phyloP scores from a whole-genome alignment of 2,888 invertebrate genomes.

The Cantharis nigra region DNA sequence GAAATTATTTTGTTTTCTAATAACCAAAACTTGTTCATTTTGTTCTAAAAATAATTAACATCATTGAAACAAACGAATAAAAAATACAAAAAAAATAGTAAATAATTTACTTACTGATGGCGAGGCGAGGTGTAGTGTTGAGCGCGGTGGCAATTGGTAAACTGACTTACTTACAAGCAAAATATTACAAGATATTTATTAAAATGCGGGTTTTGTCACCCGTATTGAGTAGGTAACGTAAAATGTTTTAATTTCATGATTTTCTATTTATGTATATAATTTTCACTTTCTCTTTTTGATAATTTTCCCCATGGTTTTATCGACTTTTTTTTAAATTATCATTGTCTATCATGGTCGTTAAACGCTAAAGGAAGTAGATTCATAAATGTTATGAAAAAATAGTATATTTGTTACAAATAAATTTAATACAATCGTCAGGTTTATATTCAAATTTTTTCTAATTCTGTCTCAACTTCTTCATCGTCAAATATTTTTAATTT shows the following conservation, averaged over 20 bases:
- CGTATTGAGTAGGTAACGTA: neutral
- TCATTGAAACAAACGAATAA: too few species aligned
- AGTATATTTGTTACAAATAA: neutral
- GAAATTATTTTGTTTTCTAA: neutral
- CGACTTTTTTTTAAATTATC: neutral
- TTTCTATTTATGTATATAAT: neutral
- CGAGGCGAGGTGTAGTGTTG: neutral
- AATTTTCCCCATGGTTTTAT: neutral
- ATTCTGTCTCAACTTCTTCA: slow-evolving; percentile 57
- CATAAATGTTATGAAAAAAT: neutral
- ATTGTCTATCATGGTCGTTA: neutral
- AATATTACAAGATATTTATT: neutral
- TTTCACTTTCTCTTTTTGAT: neutral
- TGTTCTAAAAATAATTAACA: neutral
- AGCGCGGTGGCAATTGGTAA: neutral
- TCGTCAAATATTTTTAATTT: slow-evolving; percentile 74
- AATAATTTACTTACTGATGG: neutral
- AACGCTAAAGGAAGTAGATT: neutral
- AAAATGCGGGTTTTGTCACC: neutral
- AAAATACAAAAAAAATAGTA: neutral
- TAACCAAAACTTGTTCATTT: neutral
- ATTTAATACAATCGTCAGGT: neutral
- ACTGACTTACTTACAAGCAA: neutral
- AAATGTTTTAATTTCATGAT: neutral
- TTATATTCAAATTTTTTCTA: neutral